Conservation (phyloP, 2,113 vertebrate species). For the Prochilodus magdalenae region DNA sequence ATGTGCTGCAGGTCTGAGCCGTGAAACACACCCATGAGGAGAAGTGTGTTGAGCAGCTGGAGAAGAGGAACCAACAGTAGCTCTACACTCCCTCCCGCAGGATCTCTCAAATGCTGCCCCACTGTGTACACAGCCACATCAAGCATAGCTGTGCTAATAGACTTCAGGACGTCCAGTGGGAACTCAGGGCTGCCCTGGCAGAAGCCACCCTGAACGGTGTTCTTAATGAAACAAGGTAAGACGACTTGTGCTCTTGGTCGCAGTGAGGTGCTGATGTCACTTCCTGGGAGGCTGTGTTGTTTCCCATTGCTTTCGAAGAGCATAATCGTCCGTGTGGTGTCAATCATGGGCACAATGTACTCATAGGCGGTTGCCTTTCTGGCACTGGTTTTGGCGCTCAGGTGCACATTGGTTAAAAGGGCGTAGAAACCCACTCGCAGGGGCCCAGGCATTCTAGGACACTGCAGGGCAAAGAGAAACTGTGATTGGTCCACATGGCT, state of each 20-base stretch:
- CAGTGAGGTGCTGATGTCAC: conserved; percentile 80
- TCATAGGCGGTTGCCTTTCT: conserved; percentile 90
- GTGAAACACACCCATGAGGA: conserved; percentile 89
- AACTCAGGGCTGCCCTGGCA: conserved; percentile 84
- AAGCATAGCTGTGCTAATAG: conserved; percentile 89
- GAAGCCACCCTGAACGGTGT: conserved; percentile 40
- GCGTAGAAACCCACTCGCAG: conserved; percentile 90
- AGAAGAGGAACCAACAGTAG: conserved; percentile 91
- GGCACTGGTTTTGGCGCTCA: conserved; percentile 85
- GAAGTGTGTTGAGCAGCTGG: conserved; percentile 85
- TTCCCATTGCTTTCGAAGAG: conserved; percentile 81
- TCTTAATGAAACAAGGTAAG: conserved; percentile 84
- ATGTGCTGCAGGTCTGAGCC: conserved; percentile 85
- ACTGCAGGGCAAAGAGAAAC: conserved; percentile 88
- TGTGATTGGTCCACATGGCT: conserved; percentile 94
- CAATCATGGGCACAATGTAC: conserved; percentile 94
- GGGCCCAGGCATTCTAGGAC: conserved; percentile 85
- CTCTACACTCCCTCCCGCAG: conserved; percentile 89
- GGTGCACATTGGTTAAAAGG: conserved; percentile 88
- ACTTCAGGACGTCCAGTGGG: conserved; percentile 85
- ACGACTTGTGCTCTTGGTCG: conserved; percentile 86
- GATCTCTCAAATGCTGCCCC: conserved; percentile 85
- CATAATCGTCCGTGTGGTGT: conserved; percentile 84
- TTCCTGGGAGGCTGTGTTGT: conserved; percentile 80
- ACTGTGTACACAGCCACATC: conserved; percentile 84